These are phyloP conservation scores for Anaspis maculata DNA, from an alignment of 2,888 invertebrate species.

Conservation along the genomic window DNA sequence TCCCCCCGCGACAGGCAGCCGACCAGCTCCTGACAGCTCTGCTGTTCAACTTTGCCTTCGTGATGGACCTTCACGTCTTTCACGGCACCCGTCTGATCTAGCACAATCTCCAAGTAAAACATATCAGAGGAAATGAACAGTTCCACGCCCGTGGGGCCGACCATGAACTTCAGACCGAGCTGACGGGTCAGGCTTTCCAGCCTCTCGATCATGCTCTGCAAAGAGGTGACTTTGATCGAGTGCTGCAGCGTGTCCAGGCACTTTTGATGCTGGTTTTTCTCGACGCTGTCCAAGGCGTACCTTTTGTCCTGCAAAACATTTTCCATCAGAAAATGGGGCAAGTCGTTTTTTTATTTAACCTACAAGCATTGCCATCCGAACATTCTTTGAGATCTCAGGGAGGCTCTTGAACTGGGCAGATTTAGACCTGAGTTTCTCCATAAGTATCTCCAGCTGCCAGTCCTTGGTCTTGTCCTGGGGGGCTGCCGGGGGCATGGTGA, in stretches of 20 bases:
- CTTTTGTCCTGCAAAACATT: constrained; percentile 68
- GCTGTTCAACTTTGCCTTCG: constrained; percentile 74
- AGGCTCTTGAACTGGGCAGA: constrained; percentile 73
- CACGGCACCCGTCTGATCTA: constrained; percentile 75
- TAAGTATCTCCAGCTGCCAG: constrained; percentile 78
- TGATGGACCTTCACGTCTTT: constrained; percentile 89
- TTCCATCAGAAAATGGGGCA: no score
- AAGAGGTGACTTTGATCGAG: constrained; percentile 85
- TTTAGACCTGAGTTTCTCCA: constrained; percentile 87
- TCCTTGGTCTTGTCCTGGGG: constrained; percentile 54
- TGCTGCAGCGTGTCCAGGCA: constrained; percentile 88
- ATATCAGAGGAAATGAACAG: constrained; percentile 92
- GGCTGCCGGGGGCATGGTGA: background rate
- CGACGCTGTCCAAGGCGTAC: constrained; percentile 77
- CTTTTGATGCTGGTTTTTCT: constrained; percentile 78
- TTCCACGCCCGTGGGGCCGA: constrained; percentile 70
- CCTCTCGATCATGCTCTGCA: constrained; percentile 86
- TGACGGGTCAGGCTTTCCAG: constrained; percentile 86
- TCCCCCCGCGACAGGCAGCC: constrained; percentile 76
- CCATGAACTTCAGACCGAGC: constrained; percentile 81
- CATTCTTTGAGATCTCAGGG: constrained; percentile 78
- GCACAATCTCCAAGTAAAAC: constrained; percentile 88
- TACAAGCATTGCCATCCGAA: constrained; percentile 79
- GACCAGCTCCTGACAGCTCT: constrained; percentile 85
- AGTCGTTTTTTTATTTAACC: no score